Evolutionary conservation across 2,797 vertebrate species (phyloP), one percentile per base, ranked within the genome.

Genomic region (Characodon lateralis): DNA sequence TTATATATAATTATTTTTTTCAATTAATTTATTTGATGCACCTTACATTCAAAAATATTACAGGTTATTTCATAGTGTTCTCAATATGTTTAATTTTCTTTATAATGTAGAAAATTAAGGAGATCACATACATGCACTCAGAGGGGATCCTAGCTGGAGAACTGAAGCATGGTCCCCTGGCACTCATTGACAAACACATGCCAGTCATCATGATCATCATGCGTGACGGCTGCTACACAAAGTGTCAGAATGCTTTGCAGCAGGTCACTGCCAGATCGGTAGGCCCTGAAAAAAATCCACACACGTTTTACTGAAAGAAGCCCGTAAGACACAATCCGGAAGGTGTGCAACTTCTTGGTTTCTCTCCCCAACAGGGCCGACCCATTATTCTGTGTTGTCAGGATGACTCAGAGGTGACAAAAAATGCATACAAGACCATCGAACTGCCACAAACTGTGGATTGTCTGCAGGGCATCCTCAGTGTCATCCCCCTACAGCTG

Each of bases 41-140:
- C 8, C 8, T 65, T 39, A 39, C 35, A 12, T 24, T 61, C 2
- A 66, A 2, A 43, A 68, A 68, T 14, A 5, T 22, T 24, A 43
- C 39, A 43, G 22, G 43, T 4, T 14, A 43, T 68, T 69, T 28
- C 26, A 13, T 26, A 28, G 9, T 41, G 2, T n/a, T 26, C 20
- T 39, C 35, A 24, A 16, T n/a, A 56, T 3, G 3, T 46, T n/a
- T 72, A 20, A 26, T 76, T 31, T 12, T 55, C 2, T n/a, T 56
- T 28, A 41, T 75, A 22, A 1, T 79, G 73, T 41, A 72, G 98
- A 99, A 99, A 98, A 99, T 99, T 80, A 99, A 99, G 91, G 98
- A 99, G 92, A 98, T 99, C 88, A 98, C 98, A 1, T 99, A 99
- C 84, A 99, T 99, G 98, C 98, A 99, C 87, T 99, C 98, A 0